Evolutionary conservation across 2,888 invertebrate species (phyloP).

Genomic region (Agonopterix heracliana): DNA sequence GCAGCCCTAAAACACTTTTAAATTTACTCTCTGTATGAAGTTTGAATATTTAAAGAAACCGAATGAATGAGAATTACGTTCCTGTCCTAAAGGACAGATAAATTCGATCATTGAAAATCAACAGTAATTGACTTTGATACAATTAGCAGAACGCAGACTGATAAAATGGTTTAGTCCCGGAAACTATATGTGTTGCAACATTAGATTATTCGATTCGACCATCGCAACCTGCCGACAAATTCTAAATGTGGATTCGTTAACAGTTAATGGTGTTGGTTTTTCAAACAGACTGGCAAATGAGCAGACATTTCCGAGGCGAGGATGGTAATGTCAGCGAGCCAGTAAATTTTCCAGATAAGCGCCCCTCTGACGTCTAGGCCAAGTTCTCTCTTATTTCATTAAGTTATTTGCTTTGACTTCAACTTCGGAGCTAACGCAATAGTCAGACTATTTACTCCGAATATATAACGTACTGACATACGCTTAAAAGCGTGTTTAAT

Average conservation of each 20-base stretch:
- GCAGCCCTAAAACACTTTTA: too few relatives aligned
- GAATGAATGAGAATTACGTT: too few relatives aligned
- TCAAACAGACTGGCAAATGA: constrained; percentile 65
- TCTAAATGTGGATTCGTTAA: constrained; percentile 31
- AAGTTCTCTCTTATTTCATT: constrained; percentile 61
- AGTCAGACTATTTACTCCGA: constrained; percentile 18
- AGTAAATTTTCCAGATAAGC: constrained; percentile 71
- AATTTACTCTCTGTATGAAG: too few relatives aligned
- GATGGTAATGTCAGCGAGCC: constrained; percentile 66
- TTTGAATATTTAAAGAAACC: too few relatives aligned
- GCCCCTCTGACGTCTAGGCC: constrained; percentile 51
- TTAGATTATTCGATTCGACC: too few relatives aligned
- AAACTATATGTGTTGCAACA: too few relatives aligned
- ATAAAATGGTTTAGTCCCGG: too few relatives aligned
- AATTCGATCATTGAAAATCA: too few relatives aligned
- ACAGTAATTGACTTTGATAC: too few relatives aligned
- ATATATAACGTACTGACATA: neutral
- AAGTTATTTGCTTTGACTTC: constrained; percentile 61
- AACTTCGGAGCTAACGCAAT: constrained; percentile 40
- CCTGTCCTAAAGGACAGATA: too few relatives aligned
- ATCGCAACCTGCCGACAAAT: neutral
- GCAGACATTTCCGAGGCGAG: constrained; percentile 58
- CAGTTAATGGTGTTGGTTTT: constrained; percentile 49
- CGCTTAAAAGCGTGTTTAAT: neutral
- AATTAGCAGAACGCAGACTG: too few relatives aligned